Evolutionary conservation across 2,888 invertebrate species (phyloP).

Genomic region (Diarsia brunnea): DNA sequence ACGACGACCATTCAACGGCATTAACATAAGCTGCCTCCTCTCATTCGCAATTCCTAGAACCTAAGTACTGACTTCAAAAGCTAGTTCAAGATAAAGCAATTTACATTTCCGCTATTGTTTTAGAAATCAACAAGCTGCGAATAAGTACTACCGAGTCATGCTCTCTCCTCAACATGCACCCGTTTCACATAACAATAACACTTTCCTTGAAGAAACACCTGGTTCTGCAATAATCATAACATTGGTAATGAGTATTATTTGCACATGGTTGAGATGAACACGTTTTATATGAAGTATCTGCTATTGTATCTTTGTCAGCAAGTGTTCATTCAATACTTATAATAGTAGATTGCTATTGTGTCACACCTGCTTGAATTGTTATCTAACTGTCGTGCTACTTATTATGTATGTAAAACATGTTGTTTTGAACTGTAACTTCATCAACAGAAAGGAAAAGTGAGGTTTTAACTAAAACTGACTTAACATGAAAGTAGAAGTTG

Average conservation of each 20-base stretch:
- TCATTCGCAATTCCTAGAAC: conserved; percentile 2
- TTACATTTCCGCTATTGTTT: conserved; percentile 57
- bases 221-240: conserved; percentile 51
- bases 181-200: conserved; percentile 47
- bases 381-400: neutral
- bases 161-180: conserved; percentile 17
- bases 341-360: neutral
- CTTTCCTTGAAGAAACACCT: conserved; percentile 53
- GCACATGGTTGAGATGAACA: conserved; percentile 34
- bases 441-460: neutral
- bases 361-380: conserved; percentile 24
- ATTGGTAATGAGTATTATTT: conserved; percentile 32
- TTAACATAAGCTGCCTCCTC: neutral
- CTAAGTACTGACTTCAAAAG: neutral
- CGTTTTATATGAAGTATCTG: conserved; percentile 39
- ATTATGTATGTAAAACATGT: neutral
- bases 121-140: conserved; percentile 46
- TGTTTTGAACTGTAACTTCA: neutral
- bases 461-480: neutral
- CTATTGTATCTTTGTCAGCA: conserved; percentile 12
- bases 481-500: neutral
- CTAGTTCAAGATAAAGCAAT: conserved; percentile 38
- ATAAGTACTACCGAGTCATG: conserved; percentile 51
- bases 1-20: neutral
- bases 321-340: conserved; percentile 29